Percentiles rank a stretch among this genome's conserved stretches.
These are phyloP conservation scores for Lethocerus indicus DNA, from an alignment of 1,140 invertebrate genomes.

Conservation along the genomic window DNA sequence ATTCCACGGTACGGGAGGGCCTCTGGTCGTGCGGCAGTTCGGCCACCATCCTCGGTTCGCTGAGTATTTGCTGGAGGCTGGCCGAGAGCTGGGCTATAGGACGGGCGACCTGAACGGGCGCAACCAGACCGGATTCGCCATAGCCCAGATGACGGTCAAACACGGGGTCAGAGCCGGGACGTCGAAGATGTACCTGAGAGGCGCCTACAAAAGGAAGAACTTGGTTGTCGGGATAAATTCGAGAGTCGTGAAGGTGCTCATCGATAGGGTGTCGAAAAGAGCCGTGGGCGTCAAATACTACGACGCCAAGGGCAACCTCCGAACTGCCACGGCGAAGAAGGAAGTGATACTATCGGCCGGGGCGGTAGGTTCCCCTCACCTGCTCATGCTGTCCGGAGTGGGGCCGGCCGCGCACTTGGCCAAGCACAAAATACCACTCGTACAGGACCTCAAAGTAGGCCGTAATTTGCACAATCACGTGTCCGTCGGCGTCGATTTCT, in stretches of 20 bases:
- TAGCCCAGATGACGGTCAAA: slow-evolving; percentile 19
- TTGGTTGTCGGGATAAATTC: slow-evolving; percentile 48
- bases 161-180: slow-evolving; percentile 22
- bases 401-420: slow-evolving; percentile 39
- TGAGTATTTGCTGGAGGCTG: slow-evolving; percentile 37
- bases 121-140: slow-evolving; percentile 28
- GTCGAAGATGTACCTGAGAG: slow-evolving; percentile 33
- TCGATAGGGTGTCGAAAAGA: slow-evolving; percentile 35
- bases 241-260: slow-evolving; percentile 49
- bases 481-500: slow-evolving; percentile 24
- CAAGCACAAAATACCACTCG: slow-evolving; percentile 26
- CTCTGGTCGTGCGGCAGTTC: slow-evolving; percentile 33
- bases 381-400: slow-evolving; percentile 54
- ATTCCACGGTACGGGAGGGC: slow-evolving; percentile 37
- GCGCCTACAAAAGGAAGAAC: slow-evolving; percentile 35
- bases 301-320: slow-evolving; percentile 23
- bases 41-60: slow-evolving; percentile 32
- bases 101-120: slow-evolving; percentile 37
- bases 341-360: slow-evolving; percentile 56
- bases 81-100: slow-evolving; percentile 28
- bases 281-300: slow-evolving; percentile 40
- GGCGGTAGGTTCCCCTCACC: slow-evolving; percentile 49
- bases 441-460: slow-evolving; percentile 36
- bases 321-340: slow-evolving; percentile 21
- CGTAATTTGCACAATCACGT: slow-evolving; percentile 37